Base-by-base conservation (phyloP, 2,797 vertebrate species). In the Phoxinus dragarum region DNA sequence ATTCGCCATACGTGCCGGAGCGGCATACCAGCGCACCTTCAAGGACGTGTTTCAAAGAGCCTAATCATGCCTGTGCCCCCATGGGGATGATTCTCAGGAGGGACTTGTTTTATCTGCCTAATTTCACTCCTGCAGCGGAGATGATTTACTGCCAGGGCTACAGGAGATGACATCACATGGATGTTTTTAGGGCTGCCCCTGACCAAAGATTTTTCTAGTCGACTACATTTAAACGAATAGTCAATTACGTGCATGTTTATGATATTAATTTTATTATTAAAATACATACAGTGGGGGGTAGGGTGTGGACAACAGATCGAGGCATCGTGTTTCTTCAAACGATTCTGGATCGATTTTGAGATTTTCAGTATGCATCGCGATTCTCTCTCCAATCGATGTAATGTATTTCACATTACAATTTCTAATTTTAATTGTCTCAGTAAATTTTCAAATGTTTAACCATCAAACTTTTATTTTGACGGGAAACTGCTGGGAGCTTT, bases 271-370 rank as follows among this genome's bases (percentile, higher is more conserved):
- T 56, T 23, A 56, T 56, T 3, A 54, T 54, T 9, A 5, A 14
- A 49, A 16, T 49, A 16, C 0, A 5, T 52, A 44, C 3, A 0
- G 12, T 17, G 14, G 5, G 47, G 19, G 9, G 4, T 0, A 47
- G 44, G 0, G 14, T 14, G 16, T 4, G 14, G 47, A 16, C 14
- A 49, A 16, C 16, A 16, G 16, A 49, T 16, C 4, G 4, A 49
- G 47, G 47, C 47, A 16, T 5, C 0, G 14, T 49, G 47, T 14
- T 49, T 49, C 5, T 49, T 16, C 4, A 49, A 16, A 5, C 47
- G 4, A 16, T 49, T 49, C 14, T 49, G 47, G 4, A 49, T 49
- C 4, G 47, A 49, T 16, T 5, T 49, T 49, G 47, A 49, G 47
- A 16, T 49, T 47, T 4, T 47, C 44, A 47, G 44, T 14, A 14